These are phyloP conservation scores for Loxodonta africana DNA, from an alignment of 2,113 vertebrate species.

Conservation along the genomic window DNA sequence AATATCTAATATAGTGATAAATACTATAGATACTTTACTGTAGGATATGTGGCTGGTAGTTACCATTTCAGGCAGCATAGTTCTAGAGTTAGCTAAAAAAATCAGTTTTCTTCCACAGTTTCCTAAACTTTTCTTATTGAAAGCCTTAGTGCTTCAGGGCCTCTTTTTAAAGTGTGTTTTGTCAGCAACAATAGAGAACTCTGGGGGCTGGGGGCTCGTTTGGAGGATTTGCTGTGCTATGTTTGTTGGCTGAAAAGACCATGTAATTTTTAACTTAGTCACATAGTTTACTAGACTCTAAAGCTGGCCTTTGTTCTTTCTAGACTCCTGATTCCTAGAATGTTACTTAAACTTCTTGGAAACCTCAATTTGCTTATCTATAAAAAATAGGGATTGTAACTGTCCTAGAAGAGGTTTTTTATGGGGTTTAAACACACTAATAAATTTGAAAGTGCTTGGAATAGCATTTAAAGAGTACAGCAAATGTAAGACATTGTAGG, in stretches of 20 bases:
- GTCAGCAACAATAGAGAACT: background rate
- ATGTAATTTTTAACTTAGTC: background rate
- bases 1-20: background rate
- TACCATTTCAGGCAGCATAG: background rate
- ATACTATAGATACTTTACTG: background rate
- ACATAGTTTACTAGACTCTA: background rate
- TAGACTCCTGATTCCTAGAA: background rate
- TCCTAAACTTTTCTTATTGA: background rate
- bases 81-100: background rate
- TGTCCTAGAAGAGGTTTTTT: conserved; percentile 21
- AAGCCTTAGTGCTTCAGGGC: background rate
- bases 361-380: background rate
- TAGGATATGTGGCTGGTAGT: background rate
- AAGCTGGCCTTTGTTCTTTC: background rate
- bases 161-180: background rate
- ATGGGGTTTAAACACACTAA: conserved; percentile 21
- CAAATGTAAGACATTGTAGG: background rate
- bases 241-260: background rate
- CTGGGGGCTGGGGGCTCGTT: background rate
- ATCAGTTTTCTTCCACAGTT: background rate
- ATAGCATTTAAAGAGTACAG: conserved; percentile 28
- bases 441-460: conserved; percentile 36
- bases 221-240: background rate
- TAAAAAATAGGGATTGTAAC: conserved; percentile 31
- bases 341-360: background rate